Base-by-base conservation (phyloP, 2,113 vertebrate genomes). In the Pyrgilauda ruficollis region DNA sequence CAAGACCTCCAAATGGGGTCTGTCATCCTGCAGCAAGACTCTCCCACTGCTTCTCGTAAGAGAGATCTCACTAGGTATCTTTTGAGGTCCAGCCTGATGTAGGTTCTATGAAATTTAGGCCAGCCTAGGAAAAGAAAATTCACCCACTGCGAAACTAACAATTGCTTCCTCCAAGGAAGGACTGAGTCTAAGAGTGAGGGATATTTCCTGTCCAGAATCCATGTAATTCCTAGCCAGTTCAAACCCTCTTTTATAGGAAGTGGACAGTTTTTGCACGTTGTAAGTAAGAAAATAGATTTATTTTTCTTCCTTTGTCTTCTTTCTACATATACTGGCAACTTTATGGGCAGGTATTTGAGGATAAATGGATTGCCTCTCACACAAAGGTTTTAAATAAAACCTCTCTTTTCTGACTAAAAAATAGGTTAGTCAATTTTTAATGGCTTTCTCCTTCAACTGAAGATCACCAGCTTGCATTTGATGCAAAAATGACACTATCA, bases 401-500 rank as follows among this genome's bases (percentile, higher is more conserved):
- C 5, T 43, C 22, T 91, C 22, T 91, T 94, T 94, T 87, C 85
- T 94, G 59, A 49, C 68, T 93, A 81, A 91, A 94, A 94, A 93
- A 69, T 50, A 84, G 74, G 86, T 85, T 95, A 94, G 81, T 90
- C 44, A 89, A 75, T 94, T 94, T 94, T 96, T 88, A 97, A 70
- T 96, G 79, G 56, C 50, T 92, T 93, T 90, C 91, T 94, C 37
- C 70, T 90, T 85, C 78, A 53, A 79, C 47, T 94, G 87, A 85
- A 95, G 90, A 94, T 79, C 87, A 96, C 82, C 56, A 74, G 31
- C 68, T 73, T 94, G 56, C 94, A 94, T 93, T 91, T 93, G 79
- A 81, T 93, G 82, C 63, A 96, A 94, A 96, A 97, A 95, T 89
- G 78, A 82, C 73, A 72, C 82, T 76, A 78, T 85, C 89, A 90